Evolutionary conservation across 2,888 invertebrate genomes (phyloP), one percentile per base, ranked within the genome.

Genomic region (Nemotelus nigrinus): DNA sequence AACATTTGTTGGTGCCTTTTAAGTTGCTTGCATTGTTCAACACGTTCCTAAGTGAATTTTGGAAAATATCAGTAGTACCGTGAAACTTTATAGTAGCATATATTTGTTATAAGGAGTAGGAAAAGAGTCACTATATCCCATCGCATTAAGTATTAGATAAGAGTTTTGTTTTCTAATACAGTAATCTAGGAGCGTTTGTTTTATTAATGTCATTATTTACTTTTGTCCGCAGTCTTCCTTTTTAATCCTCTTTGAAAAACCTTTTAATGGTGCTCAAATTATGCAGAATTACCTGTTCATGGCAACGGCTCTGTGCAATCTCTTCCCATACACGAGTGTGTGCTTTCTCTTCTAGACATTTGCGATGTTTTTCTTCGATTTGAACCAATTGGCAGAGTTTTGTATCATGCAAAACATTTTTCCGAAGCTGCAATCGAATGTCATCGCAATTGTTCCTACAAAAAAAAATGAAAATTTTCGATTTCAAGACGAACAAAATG

Each of bases 381-480:
- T 79, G 79, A 8, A 3, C 3, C 50, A 79, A 60, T 67, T 79
- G 79, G 60, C 57, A 10, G 25, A 44, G 3, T 65, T 79, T 79
- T 2, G 70, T 76, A 60, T 79, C 79, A 8, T 65, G 41, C 45
- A 78, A 47, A 25, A 78, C n/a, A 44, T 75, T 64, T 2, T 79
- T 76, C 3, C 79, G 43, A 60, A 78, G 53, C n/a, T 58, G 4
- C 1, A 50, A 39, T 10, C 79, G 77, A 53, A 79, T 72, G n/a
- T 77, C 78, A 39, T 79, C 78, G 65, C 76, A 76, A 72, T 76
- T 79, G 58, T 58, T 77, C 10, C 78, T 78, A 47, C 8, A 60
- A 39, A 2, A 57, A 8, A 45, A 57, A 48, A 71, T 41, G 39
- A 53, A 72, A 25, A 72, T 43, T 6, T 72, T 10, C 39, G 3